A percentile compares a stretch with the other conserved stretches of the same genome.
Evolutionary conservation across 2,888 invertebrate species (phyloP).

Genomic region (Mesoligia furuncula): DNA sequence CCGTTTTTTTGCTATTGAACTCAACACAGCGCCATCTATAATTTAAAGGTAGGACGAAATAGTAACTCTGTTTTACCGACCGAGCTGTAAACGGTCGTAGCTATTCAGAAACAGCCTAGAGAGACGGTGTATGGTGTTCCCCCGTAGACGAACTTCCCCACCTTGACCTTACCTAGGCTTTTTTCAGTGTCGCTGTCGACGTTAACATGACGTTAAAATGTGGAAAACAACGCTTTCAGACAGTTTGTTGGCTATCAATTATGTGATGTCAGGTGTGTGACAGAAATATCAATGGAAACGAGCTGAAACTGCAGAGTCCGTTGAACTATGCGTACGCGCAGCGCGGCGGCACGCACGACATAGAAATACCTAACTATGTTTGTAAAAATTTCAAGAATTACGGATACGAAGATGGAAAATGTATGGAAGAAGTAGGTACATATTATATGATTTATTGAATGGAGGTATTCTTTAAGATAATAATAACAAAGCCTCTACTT

Average conservation of each 20-base stretch:
- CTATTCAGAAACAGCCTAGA: too few relatives aligned
- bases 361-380: conserved; percentile 26
- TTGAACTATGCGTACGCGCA: conserved; percentile 61
- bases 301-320: conserved; percentile 65
- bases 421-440: background rate
- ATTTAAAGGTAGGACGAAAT: too few relatives aligned
- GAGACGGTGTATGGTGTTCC: too few relatives aligned
- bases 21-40: too few relatives aligned
- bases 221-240: conserved; percentile 22
- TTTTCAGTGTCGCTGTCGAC: background rate
- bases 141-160: too few relatives aligned
- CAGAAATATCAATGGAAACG: conserved; percentile 60
- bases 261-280: conserved; percentile 49
- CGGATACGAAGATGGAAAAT: background rate
- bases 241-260: conserved; percentile 31
- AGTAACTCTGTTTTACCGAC: too few relatives aligned
- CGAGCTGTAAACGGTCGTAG: too few relatives aligned
- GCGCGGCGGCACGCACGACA: conserved; percentile 7
- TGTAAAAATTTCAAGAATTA: background rate
- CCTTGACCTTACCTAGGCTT: background rate
- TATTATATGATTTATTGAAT: background rate
- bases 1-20: too few relatives aligned
- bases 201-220: background rate
- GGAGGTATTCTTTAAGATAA: background rate
- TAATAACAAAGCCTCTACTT: background rate